A percentile compares a stretch with the other conserved stretches of the same genome.
These are phyloP conservation scores for Drosophila dunni DNA, from an alignment of 1,140 invertebrate species.

Conservation along the genomic window DNA sequence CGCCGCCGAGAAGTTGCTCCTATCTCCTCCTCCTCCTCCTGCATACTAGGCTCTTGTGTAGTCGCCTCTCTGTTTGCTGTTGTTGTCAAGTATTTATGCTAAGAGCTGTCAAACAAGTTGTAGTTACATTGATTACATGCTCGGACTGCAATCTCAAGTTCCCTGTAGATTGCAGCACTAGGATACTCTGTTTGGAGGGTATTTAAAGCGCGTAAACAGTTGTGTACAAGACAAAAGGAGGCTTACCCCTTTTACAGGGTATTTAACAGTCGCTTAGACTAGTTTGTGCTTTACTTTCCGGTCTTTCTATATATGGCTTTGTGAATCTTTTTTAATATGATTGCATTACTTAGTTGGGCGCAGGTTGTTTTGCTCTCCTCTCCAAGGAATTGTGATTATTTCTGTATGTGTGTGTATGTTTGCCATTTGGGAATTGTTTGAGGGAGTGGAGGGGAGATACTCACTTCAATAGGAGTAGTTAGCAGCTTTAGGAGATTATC, in stretches of 20 bases:
- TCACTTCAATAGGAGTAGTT: neutral
- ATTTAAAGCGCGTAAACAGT: too few relatives aligned
- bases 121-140: constrained; percentile 78
- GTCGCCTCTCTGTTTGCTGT: constrained; percentile 23
- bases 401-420: neutral
- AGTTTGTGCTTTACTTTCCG: too few relatives aligned
- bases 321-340: constrained; percentile 50
- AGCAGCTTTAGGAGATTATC: constrained; percentile 16
- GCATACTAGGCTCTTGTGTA: constrained; percentile 13
- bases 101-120: constrained; percentile 83
- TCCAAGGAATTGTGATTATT: constrained; percentile 15
- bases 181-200: neutral
- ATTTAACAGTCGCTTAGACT: too few relatives aligned
- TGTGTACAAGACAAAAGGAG: too few relatives aligned
- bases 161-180: neutral
- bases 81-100: constrained; percentile 80
- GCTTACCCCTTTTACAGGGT: too few relatives aligned
- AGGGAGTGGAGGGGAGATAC: neutral
- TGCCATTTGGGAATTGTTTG: constrained; percentile 58
- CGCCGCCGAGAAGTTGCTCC: constrained; percentile 3
- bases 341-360: constrained; percentile 66
- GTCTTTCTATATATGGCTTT: constrained; percentile 16
- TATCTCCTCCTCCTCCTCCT: neutral
- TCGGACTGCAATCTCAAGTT: constrained; percentile 34
- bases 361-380: constrained; percentile 6